Evolutionary conservation across 2,113 vertebrate species (phyloP), one percentile per base, ranked within the genome.

Genomic region (Trichomycterus rosablanca): DNA sequence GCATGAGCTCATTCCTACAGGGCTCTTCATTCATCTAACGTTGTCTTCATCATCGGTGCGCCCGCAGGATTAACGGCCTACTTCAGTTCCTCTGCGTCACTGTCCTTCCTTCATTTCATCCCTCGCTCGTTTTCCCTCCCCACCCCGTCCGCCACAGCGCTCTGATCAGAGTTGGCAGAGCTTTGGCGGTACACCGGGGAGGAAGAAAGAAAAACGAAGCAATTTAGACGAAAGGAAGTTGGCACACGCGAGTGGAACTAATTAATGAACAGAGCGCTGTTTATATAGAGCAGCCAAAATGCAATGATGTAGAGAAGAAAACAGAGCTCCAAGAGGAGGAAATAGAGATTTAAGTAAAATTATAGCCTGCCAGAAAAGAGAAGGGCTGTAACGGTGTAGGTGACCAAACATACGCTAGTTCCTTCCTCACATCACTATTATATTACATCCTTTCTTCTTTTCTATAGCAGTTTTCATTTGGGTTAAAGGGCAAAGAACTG

Each of bases 191-290:
- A 55, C 20, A 15, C n/a, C 12, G 2, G 49, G 34, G 50, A 40
- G 51, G 15, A n/a, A 48, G 16, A 14, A 14, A 20, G 57, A 55
- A 42, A 40, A 22, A 52, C 24, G 45, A 32, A 51, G 34, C 26
- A 22, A 32, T 81, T 58, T 30, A 72, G 46, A 63, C 65, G 72
- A 61, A 60, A 58, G 39, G 65, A 69, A 63, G 64, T 74, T 48
- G 61, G 32, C 76, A 76, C 53, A 65, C 55, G 72, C 73, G 28
- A 70, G 70, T 72, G 66, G 70, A 69, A 83, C 80, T 85, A 83
- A 86, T 82, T 78, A 79, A 84, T 62, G 63, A 78, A 44, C 73
- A 3, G n/a, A 63, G 60, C 76, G n/a, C n/a, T n/a, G n/a, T n/a
- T 72, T 74, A 67, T 80, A 76, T 74, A 78, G 63, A 76, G 70